Conservation (phyloP, 2,113 vertebrate species). For the Phoxinus phoxinus region DNA sequence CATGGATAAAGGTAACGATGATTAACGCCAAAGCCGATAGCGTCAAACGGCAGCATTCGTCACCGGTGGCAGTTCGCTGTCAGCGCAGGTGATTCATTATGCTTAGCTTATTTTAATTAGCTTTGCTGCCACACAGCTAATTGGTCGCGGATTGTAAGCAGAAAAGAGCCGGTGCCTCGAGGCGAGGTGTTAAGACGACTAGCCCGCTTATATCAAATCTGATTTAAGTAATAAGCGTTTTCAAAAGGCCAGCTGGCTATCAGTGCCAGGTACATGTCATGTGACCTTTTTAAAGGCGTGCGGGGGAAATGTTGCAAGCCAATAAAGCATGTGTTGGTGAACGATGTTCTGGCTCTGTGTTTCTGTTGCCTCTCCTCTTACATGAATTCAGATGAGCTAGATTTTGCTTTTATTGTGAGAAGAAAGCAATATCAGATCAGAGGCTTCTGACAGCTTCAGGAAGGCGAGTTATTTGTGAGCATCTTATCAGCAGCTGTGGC, state of each 20-base stretch:
- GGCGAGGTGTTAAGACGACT: conserved; percentile 61
- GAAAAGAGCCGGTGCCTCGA: conserved; percentile 54
- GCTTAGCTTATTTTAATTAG: conserved; percentile 74
- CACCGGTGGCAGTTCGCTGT: conserved; percentile 63
- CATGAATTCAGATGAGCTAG: conserved; percentile 30
- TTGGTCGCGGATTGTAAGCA: conserved; percentile 61
- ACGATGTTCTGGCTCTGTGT: background rate
- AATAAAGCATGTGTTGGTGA: conserved; percentile 30
- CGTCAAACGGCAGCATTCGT: conserved; percentile 59
- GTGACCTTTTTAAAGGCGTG: conserved; percentile 53
- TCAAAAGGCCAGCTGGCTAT: conserved; percentile 63
- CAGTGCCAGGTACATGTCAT: conserved; percentile 53
- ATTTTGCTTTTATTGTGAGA: conserved; percentile 34
- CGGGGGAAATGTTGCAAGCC: conserved; percentile 8
- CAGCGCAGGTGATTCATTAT: conserved; percentile 70
- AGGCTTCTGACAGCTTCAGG: conserved; percentile 61
- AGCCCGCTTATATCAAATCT: conserved; percentile 66
- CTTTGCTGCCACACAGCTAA: conserved; percentile 66
- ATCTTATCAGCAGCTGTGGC: conserved; percentile 74
- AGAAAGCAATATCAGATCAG: conserved; percentile 51
- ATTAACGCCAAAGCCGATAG: conserved; percentile 47
- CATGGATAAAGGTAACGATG: conserved; percentile 17
- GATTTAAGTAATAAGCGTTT: conserved; percentile 59
- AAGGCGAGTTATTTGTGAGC: conserved; percentile 64
- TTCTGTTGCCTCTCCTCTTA: background rate